A percentile compares a stretch with the other conserved stretches of the same genome.
These are phyloP conservation scores for Tenualosa ilisha DNA, from an alignment of 2,797 vertebrate species.

Conservation along the genomic window DNA sequence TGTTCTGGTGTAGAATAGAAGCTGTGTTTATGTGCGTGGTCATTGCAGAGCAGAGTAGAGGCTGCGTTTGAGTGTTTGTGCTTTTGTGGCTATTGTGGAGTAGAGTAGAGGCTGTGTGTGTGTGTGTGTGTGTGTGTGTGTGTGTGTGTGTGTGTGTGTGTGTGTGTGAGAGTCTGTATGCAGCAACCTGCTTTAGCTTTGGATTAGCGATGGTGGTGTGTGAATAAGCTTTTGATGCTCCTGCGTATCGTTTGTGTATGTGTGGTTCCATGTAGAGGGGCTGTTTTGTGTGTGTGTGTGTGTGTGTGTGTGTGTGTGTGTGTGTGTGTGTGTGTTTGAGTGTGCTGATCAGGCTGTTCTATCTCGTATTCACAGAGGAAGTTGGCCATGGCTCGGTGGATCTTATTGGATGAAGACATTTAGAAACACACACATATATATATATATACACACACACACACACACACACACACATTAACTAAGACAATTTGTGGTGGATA, in stretches of 20 bases:
- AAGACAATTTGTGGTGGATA: background rate
- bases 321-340: background rate
- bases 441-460: background rate
- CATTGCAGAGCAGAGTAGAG: no score
- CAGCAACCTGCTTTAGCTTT: background rate
- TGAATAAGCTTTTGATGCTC: no score
- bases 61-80: no score
- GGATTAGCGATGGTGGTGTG: background rate
- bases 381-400: background rate
- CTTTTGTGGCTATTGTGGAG: no score
- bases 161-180: background rate
- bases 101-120: background rate
- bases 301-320: background rate
- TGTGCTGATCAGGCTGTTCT: slow-evolving; percentile 8
- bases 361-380: slow-evolving; percentile 17
- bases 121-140: background rate
- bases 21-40: slow-evolving; percentile 6
- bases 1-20: no score
- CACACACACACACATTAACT: background rate
- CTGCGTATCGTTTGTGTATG: no score
- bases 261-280: background rate
- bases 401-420: slow-evolving; percentile 16
- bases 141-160: background rate
- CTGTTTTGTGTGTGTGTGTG: background rate
- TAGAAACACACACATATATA: background rate